These are phyloP conservation scores for Tachuris rubrigastra DNA, from an alignment of 2,113 vertebrate species.

Conservation along the genomic window DNA sequence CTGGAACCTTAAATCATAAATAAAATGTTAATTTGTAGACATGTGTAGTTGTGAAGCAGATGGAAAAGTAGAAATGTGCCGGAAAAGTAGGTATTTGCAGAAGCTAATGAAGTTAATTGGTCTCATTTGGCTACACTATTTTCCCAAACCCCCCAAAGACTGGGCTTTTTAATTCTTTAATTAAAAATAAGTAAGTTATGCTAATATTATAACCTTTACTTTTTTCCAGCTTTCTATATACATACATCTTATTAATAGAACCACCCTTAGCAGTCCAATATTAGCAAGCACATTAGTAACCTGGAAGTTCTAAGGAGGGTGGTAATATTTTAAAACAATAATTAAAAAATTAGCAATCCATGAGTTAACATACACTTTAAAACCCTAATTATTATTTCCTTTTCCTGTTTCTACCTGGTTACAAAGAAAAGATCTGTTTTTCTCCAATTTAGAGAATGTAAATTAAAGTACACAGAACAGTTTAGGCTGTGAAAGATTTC, in stretches of 20 bases:
- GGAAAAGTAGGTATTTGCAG: slow-evolving; percentile 78
- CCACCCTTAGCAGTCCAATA: slow-evolving; percentile 67
- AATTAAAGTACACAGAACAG: slow-evolving; percentile 60
- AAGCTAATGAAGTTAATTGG: slow-evolving; percentile 80
- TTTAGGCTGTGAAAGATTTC: slow-evolving; percentile 62
- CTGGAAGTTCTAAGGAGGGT: slow-evolving; percentile 52
- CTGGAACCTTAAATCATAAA: slow-evolving; percentile 66
- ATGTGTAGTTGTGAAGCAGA: slow-evolving; percentile 70
- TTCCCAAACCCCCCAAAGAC: slow-evolving; percentile 73
- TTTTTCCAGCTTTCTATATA: slow-evolving; percentile 70
- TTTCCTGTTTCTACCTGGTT: slow-evolving; percentile 72
- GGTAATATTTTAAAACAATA: slow-evolving; percentile 59
- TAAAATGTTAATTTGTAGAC: slow-evolving; percentile 76
- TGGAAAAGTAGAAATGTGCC: slow-evolving; percentile 76
- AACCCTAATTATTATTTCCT: slow-evolving; percentile 71
- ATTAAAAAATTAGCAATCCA: slow-evolving; percentile 66
- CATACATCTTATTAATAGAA: slow-evolving; percentile 74
- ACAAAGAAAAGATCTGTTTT: slow-evolving; percentile 61
- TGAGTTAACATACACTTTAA: slow-evolving; percentile 69
- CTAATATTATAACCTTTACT: slow-evolving; percentile 80
- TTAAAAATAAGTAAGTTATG: slow-evolving; percentile 81
- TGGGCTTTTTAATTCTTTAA: slow-evolving; percentile 80
- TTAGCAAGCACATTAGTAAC: slow-evolving; percentile 68
- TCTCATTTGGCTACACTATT: slow-evolving; percentile 78
- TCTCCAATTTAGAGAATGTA: slow-evolving; percentile 25